Evolutionary conservation across 2,113 vertebrate genomes (phyloP).

Genomic region (Marcusenius ussheri): DNA sequence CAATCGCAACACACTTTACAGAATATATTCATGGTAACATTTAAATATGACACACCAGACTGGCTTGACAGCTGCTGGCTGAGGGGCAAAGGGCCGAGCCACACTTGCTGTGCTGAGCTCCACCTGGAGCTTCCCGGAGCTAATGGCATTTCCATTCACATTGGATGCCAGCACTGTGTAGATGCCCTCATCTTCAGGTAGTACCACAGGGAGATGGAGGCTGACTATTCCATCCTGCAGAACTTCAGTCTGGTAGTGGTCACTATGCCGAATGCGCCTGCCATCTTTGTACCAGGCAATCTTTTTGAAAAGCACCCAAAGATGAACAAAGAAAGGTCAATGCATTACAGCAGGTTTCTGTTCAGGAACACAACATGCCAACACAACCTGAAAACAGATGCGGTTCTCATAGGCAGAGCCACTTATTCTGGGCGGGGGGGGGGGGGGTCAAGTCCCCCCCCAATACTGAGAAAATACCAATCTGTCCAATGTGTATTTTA

Average conservation of each 20-base stretch:
- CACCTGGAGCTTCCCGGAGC: constrained; percentile 88
- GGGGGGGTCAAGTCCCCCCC: neutral
- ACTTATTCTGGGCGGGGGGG: too few species aligned
- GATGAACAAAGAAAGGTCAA: neutral
- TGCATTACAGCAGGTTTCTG: neutral
- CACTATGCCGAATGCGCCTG: constrained; percentile 75
- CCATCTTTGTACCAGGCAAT: constrained; percentile 97
- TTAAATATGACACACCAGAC: constrained; percentile 64
- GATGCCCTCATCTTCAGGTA: constrained; percentile 92
- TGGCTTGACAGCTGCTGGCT: constrained; percentile 77
- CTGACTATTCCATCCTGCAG: constrained; percentile 84
- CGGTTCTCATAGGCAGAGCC: neutral
- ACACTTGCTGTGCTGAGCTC: constrained; percentile 72
- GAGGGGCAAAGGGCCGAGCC: constrained; percentile 73
- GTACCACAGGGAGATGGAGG: constrained; percentile 75
- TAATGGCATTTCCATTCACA: constrained; percentile 85
- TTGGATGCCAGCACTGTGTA: constrained; percentile 89
- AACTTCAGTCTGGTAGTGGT: constrained; percentile 78
- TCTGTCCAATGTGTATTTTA: neutral
- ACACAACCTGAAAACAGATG: neutral
- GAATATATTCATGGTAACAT: neutral
- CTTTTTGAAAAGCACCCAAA: constrained; percentile 45
- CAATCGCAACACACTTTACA: neutral
- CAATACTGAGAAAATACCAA: neutral
- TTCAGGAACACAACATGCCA: neutral